Evolutionary conservation across 2,888 invertebrate species (phyloP), one percentile per base, ranked within the genome.

Genomic region (Polymixis lichenea): DNA sequence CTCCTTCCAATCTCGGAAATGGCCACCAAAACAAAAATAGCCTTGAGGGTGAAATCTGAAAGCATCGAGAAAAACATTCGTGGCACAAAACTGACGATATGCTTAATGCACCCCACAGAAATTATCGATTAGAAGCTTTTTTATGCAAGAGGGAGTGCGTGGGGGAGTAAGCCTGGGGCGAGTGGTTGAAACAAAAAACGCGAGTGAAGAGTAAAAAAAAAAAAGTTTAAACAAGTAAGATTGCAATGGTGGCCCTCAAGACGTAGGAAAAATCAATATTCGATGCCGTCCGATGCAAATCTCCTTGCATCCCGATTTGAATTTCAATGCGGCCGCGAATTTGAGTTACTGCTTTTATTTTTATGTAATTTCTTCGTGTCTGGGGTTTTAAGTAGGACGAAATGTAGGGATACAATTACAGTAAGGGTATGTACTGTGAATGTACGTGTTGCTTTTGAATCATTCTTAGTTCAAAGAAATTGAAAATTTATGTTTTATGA

Each of bases 91-190:
- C 94, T 93, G 91, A 91, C 96, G 95, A 95, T 96, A 96, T 96
- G 96, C 96, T 95, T 96, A 96, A 96, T 96, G 96, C 96, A 96
- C 96, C 96, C 96, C 96, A 96, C 95, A 96, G 95, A 96, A 96
- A 96, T 96, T 96, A 96, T 96, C 96, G 96, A 96, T 96, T 96
- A 96, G 96, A 95, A 95, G 96, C 96, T 96, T 96, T 96, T 96
- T 96, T 96, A 96, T 96, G 96, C 96, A 96, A 96, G 96, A 96
- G 96, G 95, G 96, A 95, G 89, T 94, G 91, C 94, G 93, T 93
- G 92, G 95, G 96, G 96, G 96, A 93, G 93, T 90, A 89, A 88
- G 90, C 93, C 93, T 90, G 92, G 91, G 96, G 96, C 93, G 96
- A 94, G 94, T 93, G 95, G 96, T 94, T 96, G 96, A 96, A 96